Evolutionary conservation across 2,888 invertebrate species (phyloP).

Genomic region (Calameuta idolon): DNA sequence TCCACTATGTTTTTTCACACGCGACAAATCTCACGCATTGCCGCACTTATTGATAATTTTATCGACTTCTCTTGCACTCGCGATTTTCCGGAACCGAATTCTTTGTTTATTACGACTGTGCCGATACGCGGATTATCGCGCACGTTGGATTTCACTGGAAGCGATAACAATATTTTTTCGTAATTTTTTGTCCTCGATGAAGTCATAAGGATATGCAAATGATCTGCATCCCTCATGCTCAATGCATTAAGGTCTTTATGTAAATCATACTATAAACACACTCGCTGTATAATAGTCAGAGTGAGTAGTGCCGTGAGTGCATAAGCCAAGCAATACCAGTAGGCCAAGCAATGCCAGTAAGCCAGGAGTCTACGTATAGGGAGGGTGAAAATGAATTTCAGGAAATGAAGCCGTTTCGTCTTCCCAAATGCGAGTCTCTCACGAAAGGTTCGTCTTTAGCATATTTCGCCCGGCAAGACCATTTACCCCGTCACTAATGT

Average conservation of each 20-base stretch:
- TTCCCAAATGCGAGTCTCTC: conserved; percentile 41
- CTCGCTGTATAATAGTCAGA: not conserved
- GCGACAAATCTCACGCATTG: too few relatives aligned
- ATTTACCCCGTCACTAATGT: conserved; percentile 23
- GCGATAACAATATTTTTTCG: too few relatives aligned
- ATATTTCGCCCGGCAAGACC: conserved; percentile 27
- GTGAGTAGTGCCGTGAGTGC: not conserved
- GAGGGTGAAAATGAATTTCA: conserved; percentile 39
- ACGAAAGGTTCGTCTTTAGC: conserved; percentile 31
- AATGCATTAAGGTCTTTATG: not conserved
- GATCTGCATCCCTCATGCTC: not conserved
- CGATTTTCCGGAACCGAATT: too few relatives aligned
- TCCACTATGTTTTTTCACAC: too few relatives aligned
- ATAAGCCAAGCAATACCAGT: not conserved
- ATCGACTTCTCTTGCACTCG: too few relatives aligned
- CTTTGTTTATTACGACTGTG: too few relatives aligned
- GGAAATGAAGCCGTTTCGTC: conserved; percentile 47
- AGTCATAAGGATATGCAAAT: not conserved
- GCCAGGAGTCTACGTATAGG: conserved; percentile 2
- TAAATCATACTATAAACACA: not conserved
- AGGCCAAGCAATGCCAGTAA: not conserved
- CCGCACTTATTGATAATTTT: too few relatives aligned
- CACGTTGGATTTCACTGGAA: too few relatives aligned
- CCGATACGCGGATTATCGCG: too few relatives aligned
- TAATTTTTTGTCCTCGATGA: not conserved